A percentile compares a stretch with the other conserved stretches of the same genome.
Conservation (phyloP, 1,140 invertebrate genomes). For the Orchesella cincta region DNA sequence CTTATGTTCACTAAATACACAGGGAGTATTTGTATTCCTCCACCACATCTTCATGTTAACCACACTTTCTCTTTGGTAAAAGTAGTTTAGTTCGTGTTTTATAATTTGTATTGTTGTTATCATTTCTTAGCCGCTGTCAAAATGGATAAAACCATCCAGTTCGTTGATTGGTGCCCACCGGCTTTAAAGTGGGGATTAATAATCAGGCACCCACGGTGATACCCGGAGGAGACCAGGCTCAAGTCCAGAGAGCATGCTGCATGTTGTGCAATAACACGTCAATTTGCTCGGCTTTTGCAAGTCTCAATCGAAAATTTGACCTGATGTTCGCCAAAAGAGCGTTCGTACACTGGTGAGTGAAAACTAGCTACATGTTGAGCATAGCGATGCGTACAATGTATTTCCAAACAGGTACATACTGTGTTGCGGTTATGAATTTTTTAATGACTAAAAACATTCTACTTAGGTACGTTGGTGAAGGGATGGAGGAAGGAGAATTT, state of each 20-base stretch:
- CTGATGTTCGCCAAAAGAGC: constrained; percentile 66
- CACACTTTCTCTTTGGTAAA: constrained; percentile 88
- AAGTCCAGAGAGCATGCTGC: constrained; percentile 35
- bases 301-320: constrained; percentile 68
- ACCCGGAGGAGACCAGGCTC: constrained; percentile 63
- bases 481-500: constrained; percentile 56
- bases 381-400: constrained; percentile 78
- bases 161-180: constrained; percentile 91
- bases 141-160: constrained; percentile 80
- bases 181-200: constrained; percentile 67
- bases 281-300: constrained; percentile 65
- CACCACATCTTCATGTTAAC: constrained; percentile 86
- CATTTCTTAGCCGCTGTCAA: constrained; percentile 75
- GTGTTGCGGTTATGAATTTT: background rate
- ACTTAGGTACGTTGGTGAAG: constrained; percentile 69
- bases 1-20: no score
- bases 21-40: no score
- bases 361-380: constrained; percentile 73
- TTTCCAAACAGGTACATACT: constrained; percentile 68
- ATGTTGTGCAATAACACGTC: constrained; percentile 60
- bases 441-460: background rate
- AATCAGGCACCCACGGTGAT: constrained; percentile 64
- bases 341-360: constrained; percentile 66
- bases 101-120: constrained; percentile 71
- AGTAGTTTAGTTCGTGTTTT: constrained; percentile 76